These are phyloP conservation scores for Drosophila mercatorum DNA, from an alignment of 2,888 invertebrate genomes.

Conservation along the genomic window DNA sequence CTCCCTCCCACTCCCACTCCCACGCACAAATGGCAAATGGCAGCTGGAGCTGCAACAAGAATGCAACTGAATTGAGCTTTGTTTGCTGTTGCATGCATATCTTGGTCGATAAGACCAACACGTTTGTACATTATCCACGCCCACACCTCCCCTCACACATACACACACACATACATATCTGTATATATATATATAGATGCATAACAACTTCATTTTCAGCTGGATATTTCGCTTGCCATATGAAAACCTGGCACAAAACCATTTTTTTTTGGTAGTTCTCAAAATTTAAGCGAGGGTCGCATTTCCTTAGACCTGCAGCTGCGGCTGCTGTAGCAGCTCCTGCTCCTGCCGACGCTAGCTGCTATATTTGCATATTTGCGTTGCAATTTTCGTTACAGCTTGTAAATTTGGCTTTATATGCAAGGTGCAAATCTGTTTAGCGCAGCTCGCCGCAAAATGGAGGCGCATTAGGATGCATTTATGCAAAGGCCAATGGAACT, in stretches of 20 bases:
- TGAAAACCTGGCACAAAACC: conserved; percentile 23
- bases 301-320: conserved; percentile 9
- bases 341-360: conserved; percentile 12
- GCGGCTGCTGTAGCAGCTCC: conserved; percentile 9
- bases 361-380: conserved; percentile 70
- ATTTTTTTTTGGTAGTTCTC: conserved; percentile 2
- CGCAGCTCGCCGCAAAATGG: conserved; percentile 28
- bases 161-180: conserved; percentile 1
- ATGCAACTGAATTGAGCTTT: conserved; percentile 36
- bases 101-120: conserved; percentile 59
- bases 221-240: conserved; percentile 42
- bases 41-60: conserved; percentile 35
- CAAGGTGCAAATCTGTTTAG: conserved; percentile 78
- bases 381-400: conserved; percentile 71
- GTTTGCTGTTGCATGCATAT: conserved; percentile 56
- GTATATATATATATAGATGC: conserved; percentile 14
- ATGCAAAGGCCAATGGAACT: conserved; percentile 64
- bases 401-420: conserved; percentile 72
- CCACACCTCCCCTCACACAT: background rate
- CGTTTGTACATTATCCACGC: conserved; percentile 49
- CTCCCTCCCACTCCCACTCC: background rate
- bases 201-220: conserved; percentile 65
- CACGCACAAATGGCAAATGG: conserved; percentile 2
- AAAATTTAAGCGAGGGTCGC: conserved; percentile 34
- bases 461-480: conserved; percentile 72